phyloP scores from a whole-genome alignment of 2,113 vertebrate genomes.

The Rhabdornis inornatus region DNA sequence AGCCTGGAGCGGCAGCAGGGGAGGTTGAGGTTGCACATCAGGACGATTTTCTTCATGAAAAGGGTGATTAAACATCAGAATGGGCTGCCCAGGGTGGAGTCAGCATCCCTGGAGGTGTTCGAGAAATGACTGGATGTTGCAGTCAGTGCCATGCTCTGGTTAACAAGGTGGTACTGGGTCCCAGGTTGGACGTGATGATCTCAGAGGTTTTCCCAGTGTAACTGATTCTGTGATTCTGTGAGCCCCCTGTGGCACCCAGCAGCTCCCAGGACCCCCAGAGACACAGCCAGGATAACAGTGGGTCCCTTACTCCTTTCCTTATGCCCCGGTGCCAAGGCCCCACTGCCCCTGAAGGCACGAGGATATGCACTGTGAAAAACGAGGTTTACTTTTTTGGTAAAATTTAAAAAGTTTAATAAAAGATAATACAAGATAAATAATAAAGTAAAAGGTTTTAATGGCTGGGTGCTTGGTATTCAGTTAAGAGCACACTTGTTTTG shows the following conservation, averaged over 20 bases:
- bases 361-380: no score
- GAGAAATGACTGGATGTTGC: neutral
- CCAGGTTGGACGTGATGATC: rapidly evolving
- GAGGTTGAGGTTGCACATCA: neutral
- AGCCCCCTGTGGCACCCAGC: neutral
- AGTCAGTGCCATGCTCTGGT: neutral
- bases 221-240: neutral
- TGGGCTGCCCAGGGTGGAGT: no score
- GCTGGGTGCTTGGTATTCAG: no score
- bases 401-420: no score
- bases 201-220: neutral
- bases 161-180: neutral
- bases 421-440: no score
- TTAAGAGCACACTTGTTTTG: no score
- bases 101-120: no score
- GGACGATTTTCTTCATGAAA: neutral
- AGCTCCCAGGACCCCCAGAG: no score
- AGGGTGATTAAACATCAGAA: neutral
- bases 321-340: rapidly evolving
- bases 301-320: rapidly evolving
- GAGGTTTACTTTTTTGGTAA: no score
- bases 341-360: rapidly evolving
- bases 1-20: rapidly evolving
- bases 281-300: rapidly evolving
- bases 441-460: no score